Base-by-base conservation (phyloP, 2,113 vertebrate species). In the Sceloporus undulatus region DNA sequence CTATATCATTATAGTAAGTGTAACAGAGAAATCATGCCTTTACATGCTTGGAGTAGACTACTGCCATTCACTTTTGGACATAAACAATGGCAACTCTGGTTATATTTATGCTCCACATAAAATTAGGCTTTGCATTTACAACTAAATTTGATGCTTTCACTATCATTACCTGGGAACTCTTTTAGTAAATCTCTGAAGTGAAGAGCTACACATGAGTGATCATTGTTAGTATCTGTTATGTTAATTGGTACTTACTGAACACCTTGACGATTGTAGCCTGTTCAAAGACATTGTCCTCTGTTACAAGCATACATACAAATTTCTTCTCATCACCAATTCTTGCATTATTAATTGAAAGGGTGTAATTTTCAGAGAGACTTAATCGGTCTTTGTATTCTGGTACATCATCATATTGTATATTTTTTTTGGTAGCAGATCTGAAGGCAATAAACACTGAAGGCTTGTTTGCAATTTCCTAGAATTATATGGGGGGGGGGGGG, bases 231-330 rank as follows among this genome's bases (percentile, higher is more conserved):
- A 62, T 87, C 82, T 0, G 82, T 88, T 89, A 86, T 2, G 88
- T 81, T 40, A 25, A 73, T 52, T 89, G 84, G 79, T 94, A 96
- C 98, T 98, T 97, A 99, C 98, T 99, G 96, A 98, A 93, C 91
- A 99, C 97, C 82, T 90, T 92, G 81, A 99, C 97, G 86, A 97
- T 29, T 4, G 97, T 96, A 0, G 97, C 96, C 85, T 95, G 97
- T 94, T 99, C 98, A 0, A 95, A 94, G 83, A 98, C 96, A 89
- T 98, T 96, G 71, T 89, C 87, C 40, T 85, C 94, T 0, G 97
- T 98, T 85, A 98, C 98, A 19, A 98, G 95, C 97, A 99, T 98
- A 94, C 98, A 99, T 84, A 98, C 98, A 96, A 98, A 99, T 95
- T 96, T 96, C 94, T 95, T 98, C 78, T 98, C 96, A 91, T 99